phyloP scores from a whole-genome alignment of 2,113 vertebrate genomes.

The Ceyx margarethae region DNA sequence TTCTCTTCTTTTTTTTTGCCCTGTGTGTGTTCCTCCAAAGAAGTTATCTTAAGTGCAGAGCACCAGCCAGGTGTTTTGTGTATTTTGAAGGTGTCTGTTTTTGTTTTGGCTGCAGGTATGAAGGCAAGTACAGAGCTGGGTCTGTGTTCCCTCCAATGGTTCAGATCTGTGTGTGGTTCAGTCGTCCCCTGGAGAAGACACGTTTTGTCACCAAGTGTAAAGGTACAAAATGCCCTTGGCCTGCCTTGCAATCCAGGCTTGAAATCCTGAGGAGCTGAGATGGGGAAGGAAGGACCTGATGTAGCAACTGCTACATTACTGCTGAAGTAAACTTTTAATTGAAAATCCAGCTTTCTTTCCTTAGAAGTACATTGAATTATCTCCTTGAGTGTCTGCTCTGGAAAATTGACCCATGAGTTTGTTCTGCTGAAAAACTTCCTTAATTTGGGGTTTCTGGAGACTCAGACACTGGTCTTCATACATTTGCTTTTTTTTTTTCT shows the following conservation, averaged over 20 bases:
- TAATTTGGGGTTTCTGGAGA: background rate
- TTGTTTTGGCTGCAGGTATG: constrained; percentile 75
- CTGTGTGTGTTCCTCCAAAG: background rate
- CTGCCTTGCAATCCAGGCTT: background rate
- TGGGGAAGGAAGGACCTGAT: constrained; percentile 6
- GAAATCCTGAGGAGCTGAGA: background rate
- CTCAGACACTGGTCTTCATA: background rate
- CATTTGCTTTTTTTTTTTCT: background rate
- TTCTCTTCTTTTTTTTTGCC: background rate
- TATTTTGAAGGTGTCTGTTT: background rate
- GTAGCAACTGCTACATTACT: background rate
- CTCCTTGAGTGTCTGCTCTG: background rate
- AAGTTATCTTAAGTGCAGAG: background rate
- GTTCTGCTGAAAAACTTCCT: background rate
- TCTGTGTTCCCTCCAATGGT: constrained; percentile 81
- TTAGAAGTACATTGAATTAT: constrained; percentile 2
- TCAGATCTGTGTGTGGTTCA: constrained; percentile 87
- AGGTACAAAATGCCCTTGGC: constrained; percentile 76
- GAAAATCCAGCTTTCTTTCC: constrained; percentile 9
- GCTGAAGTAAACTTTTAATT: background rate
- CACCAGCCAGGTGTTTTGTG: background rate
- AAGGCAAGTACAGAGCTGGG: constrained; percentile 84
- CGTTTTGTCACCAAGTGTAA: constrained; percentile 87
- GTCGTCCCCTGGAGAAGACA: constrained; percentile 86
- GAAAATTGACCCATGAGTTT: background rate